Conservation (phyloP, 2,888 invertebrate genomes). For the Drosophila mayaguana region DNA sequence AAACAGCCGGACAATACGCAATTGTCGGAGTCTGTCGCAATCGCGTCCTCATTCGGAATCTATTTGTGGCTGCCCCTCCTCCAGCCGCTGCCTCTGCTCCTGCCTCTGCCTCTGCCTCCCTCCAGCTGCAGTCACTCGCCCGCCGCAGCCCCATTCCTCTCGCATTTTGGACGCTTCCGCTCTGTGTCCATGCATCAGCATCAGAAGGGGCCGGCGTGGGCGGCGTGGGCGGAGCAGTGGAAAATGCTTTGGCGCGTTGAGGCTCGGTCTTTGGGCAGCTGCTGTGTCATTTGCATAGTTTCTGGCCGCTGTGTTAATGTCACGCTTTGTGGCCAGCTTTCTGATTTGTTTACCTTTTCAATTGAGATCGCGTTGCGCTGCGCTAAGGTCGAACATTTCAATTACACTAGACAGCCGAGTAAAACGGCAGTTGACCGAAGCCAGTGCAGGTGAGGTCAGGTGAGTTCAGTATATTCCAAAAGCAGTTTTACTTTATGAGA, state of each 20-base stretch:
- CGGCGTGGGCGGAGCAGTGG: conserved; percentile 68
- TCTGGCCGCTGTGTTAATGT: conserved; percentile 59
- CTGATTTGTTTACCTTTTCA: conserved; percentile 75
- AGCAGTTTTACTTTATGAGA: too few relatives aligned
- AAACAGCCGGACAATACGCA: conserved; percentile 61
- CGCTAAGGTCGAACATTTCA: conserved; percentile 40
- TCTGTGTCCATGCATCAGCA: conserved; percentile 18
- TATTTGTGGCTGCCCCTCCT: conserved; percentile 85
- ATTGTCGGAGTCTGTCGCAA: conserved; percentile 51
- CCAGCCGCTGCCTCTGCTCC: not conserved
- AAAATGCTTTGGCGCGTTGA: conserved; percentile 59
- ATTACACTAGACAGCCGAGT: conserved; percentile 57
- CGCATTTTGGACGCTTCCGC: conserved; percentile 87
- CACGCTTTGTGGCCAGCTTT: conserved; percentile 52
- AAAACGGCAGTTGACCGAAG: too few relatives aligned
- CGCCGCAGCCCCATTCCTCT: conserved; percentile 44
- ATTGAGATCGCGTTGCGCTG: conserved; percentile 50
- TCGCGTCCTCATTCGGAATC: conserved; percentile 70
- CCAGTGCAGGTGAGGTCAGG: not conserved
- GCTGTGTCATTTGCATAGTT: conserved; percentile 46
- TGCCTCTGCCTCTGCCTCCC: too few relatives aligned
- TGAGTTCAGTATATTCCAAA: not conserved
- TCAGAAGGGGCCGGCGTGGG: conserved; percentile 49
- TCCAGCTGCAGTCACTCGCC: not conserved
- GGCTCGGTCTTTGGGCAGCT: conserved; percentile 34